Evolutionary conservation across 2,888 invertebrate genomes (phyloP).

Genomic region (Biston betularia): DNA sequence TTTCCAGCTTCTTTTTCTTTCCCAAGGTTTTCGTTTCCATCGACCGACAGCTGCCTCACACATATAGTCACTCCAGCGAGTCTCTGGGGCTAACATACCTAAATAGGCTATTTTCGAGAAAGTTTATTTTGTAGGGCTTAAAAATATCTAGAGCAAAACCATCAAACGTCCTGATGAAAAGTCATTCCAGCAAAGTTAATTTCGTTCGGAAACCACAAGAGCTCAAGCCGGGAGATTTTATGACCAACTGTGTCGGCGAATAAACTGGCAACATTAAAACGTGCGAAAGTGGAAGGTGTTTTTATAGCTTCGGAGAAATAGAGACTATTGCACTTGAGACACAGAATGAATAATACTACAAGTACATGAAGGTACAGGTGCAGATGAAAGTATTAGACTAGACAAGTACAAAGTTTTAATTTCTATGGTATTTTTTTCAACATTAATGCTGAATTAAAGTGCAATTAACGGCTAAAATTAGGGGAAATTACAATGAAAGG

Average conservation of each 20-base stretch:
- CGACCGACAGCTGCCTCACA: too few relatives aligned
- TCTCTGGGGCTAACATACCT: too few relatives aligned
- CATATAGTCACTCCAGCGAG: too few relatives aligned
- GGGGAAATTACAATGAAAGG: too few relatives aligned
- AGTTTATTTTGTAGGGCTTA: not conserved
- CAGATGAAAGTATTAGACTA: slow-evolving; percentile 7
- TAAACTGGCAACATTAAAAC: slow-evolving; percentile 61
- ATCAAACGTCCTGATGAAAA: not conserved
- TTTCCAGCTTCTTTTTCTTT: too few relatives aligned
- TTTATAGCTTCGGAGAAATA: slow-evolving; percentile 69
- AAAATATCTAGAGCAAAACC: too few relatives aligned
- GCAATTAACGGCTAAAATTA: too few relatives aligned
- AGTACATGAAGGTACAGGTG: slow-evolving; percentile 5
- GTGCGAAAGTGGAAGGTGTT: slow-evolving; percentile 58
- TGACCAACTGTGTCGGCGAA: slow-evolving; percentile 64
- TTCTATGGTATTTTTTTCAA: too few relatives aligned
- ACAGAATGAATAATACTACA: not conserved
- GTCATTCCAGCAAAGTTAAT: slow-evolving; percentile 27
- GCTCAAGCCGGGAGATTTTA: slow-evolving; percentile 51
- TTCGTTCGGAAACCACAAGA: slow-evolving; percentile 35
- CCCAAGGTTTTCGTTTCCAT: too few relatives aligned
- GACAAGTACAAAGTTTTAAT: not conserved
- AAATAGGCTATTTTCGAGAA: too few relatives aligned
- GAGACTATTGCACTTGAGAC: slow-evolving; percentile 40
- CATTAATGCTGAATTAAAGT: too few relatives aligned